These are phyloP conservation scores for Mormyrus iriodes DNA, from an alignment of 2,113 vertebrate species.

Conservation along the genomic window DNA sequence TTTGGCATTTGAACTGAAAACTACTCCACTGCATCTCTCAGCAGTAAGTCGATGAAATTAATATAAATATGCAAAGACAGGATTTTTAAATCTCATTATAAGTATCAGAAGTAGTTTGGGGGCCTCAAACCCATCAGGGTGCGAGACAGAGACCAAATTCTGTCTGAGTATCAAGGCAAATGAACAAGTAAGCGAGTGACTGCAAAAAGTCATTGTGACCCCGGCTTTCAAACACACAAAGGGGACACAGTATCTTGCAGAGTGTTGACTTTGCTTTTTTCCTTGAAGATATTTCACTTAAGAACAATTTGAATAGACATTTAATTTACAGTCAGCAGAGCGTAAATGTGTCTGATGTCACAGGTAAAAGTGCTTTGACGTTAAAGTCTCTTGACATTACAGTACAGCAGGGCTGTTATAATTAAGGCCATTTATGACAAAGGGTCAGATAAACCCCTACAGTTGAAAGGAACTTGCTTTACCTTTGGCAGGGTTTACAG, in stretches of 20 bases:
- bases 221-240: background rate
- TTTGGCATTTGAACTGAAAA: background rate
- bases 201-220: background rate
- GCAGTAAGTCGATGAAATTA: background rate
- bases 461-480: conserved; percentile 24
- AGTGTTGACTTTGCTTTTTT: background rate
- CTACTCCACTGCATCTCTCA: too few relatives aligned
- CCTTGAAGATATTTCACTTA: background rate
- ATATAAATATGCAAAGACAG: background rate
- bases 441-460: background rate
- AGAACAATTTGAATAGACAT: background rate
- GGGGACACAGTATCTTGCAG: background rate
- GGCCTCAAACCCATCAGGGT: background rate
- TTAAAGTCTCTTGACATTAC: background rate
- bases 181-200: background rate
- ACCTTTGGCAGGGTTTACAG: conserved; percentile 99
- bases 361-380: background rate
- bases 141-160: background rate
- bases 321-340: background rate
- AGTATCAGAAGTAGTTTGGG: background rate
- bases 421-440: background rate
- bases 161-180: background rate
- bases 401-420: background rate
- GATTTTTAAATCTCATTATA: background rate
- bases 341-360: background rate